phyloP scores from a whole-genome alignment of 2,888 invertebrate genomes.

The Heliothis peltigera region DNA sequence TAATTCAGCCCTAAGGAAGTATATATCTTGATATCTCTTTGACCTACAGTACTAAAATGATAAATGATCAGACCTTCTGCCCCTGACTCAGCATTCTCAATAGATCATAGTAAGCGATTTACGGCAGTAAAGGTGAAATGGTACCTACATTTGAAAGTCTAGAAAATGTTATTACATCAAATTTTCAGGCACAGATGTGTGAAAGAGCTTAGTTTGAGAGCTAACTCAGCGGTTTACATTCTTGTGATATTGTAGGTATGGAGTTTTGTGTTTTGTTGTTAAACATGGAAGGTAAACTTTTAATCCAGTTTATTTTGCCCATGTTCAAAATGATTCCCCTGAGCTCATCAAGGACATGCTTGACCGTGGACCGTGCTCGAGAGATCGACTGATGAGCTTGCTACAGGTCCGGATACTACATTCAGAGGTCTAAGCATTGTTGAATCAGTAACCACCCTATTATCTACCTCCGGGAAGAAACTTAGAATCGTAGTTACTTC shows the following conservation, averaged over 20 bases:
- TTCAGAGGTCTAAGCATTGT: too few species aligned
- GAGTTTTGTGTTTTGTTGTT: not conserved
- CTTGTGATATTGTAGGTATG: not conserved
- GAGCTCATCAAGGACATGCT: too few species aligned
- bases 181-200: slow-evolving; percentile 1
- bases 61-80: not conserved
- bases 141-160: slow-evolving; percentile 10
- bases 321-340: too few species aligned
- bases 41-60: slow-evolving; percentile 9
- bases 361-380: too few species aligned
- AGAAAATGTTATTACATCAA: slow-evolving; percentile 1
- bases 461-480: too few species aligned
- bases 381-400: too few species aligned
- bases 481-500: too few species aligned
- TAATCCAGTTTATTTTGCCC: not conserved
- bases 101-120: slow-evolving; percentile 7
- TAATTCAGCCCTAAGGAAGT: not conserved
- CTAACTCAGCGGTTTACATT: not conserved
- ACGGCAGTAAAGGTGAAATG: slow-evolving; percentile 1
- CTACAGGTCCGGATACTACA: too few species aligned
- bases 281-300: not conserved
- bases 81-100: slow-evolving; percentile 1
- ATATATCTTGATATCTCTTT: slow-evolving; percentile 1
- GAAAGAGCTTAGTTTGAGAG: slow-evolving; percentile 3
- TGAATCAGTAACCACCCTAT: too few species aligned